Base-by-base conservation (phyloP, 2,113 vertebrate species). In the Toxostoma redivivum region DNA sequence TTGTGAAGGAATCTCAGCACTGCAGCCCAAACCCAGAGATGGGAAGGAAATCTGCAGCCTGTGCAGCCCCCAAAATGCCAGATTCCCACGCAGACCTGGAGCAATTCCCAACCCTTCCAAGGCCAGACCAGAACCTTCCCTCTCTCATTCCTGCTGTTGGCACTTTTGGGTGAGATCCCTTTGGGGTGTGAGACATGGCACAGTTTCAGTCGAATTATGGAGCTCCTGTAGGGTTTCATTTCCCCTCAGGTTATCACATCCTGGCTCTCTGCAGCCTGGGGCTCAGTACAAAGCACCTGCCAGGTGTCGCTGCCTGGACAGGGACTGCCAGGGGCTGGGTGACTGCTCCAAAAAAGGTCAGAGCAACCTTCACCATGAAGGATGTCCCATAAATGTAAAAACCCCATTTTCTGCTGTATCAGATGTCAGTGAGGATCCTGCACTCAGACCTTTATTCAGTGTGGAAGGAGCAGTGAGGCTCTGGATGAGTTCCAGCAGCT, bases 401-500 rank as follows among this genome's bases (percentile, higher is more conserved):
- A n/a, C 0, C 25, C 45, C 23, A 20, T 84, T 69, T 50, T 25
- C 40, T 93, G n/a, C 48, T 40, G 2, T 84, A 84, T 76, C 69
- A 81, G 88, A 9, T 67, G 45, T 53, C 77, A 38, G 61, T 50
- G 84, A 81, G 57, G 56, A 42, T 15, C 50, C 69, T 38, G 35
- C 9, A n/a, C 47, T 42, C 51, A 64, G 64, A 27, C 23, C 77
- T 79, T 48, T 12, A 13, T 19, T 22, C 57, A 38, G 67, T 15
- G 40, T 1, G 31, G 12, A 72, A 64, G 82, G 60, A 64, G 69
- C n/a, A 81, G 17, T 0, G 35, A 67, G 40, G 10, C 33, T 8
- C 62, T 0, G 2, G 40, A 6, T 38, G 1, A 8, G 11, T 12
- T 10, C 19, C 54, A 1, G 8, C 22, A n/a, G 73, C 22, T 69